These are phyloP conservation scores for Leucosticte australis DNA, from an alignment of 2,113 vertebrate species.

Conservation along the genomic window DNA sequence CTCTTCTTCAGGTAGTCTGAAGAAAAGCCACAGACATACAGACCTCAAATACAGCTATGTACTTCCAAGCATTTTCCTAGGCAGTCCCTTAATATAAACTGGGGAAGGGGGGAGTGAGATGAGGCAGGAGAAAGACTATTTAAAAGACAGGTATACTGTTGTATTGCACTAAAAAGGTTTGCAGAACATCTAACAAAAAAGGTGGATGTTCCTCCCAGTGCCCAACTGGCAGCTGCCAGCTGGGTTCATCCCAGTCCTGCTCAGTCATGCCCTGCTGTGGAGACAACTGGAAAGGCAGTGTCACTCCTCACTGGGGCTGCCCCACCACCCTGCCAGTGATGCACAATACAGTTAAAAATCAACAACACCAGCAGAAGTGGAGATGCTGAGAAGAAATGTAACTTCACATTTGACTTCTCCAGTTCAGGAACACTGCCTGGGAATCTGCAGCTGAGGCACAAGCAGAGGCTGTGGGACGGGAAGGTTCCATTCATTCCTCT, in stretches of 20 bases:
- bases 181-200: neutral
- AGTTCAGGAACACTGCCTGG: neutral
- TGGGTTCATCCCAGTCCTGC: rapidly evolving
- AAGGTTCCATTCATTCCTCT: neutral
- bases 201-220: neutral
- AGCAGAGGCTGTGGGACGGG: rapidly evolving
- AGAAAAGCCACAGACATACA: neutral
- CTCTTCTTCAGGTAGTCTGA: neutral
- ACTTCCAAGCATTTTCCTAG: neutral
- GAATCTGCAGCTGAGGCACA: neutral
- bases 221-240: neutral
- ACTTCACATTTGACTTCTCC: neutral
- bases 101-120: rapidly evolving
- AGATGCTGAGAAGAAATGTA: neutral
- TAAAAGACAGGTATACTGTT: neutral
- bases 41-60: rapidly evolving
- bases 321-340: neutral
- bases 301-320: too few relatives aligned
- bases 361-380: neutral
- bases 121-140: neutral
- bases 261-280: neutral
- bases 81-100: neutral
- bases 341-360: neutral
- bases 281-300: neutral
- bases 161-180: neutral